phyloP scores from a whole-genome alignment of 2,113 vertebrate species.

The Pristiophorus japonicus region DNA sequence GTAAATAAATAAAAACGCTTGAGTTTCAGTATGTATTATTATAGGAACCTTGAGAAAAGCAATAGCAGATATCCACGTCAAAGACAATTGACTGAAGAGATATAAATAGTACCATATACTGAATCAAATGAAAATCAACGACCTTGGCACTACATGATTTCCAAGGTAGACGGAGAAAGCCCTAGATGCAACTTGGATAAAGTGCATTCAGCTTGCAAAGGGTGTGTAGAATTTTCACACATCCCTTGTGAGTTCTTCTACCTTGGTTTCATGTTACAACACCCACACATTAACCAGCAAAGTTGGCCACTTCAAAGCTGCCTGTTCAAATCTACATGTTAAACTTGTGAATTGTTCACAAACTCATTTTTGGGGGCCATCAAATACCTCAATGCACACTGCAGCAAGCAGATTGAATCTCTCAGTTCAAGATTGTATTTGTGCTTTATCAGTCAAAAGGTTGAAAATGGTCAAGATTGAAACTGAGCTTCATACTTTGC shows the following conservation, averaged over 20 bases:
- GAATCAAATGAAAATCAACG: background rate
- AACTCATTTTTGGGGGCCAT: background rate
- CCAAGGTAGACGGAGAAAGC: background rate
- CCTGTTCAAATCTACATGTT: background rate
- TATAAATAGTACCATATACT: background rate
- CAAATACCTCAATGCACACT: background rate
- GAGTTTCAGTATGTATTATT: background rate
- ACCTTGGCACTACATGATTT: background rate
- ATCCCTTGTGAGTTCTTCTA: background rate
- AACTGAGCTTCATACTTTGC: background rate
- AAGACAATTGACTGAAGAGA: background rate
- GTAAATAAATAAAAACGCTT: background rate
- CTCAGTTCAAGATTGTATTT: background rate
- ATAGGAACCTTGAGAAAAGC: background rate
- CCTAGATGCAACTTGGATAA: background rate
- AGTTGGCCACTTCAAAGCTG: background rate
- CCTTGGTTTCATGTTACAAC: slow-evolving; percentile 21
- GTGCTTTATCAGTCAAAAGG: background rate
- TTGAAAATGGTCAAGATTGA: background rate
- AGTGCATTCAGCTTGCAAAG: background rate
- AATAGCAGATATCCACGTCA: background rate
- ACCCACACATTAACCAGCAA: slow-evolving; percentile 25
- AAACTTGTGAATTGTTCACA: background rate
- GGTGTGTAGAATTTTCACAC: background rate
- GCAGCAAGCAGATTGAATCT: background rate